Evolutionary conservation across 2,888 invertebrate species (phyloP).

Genomic region (Pecten maximus): DNA sequence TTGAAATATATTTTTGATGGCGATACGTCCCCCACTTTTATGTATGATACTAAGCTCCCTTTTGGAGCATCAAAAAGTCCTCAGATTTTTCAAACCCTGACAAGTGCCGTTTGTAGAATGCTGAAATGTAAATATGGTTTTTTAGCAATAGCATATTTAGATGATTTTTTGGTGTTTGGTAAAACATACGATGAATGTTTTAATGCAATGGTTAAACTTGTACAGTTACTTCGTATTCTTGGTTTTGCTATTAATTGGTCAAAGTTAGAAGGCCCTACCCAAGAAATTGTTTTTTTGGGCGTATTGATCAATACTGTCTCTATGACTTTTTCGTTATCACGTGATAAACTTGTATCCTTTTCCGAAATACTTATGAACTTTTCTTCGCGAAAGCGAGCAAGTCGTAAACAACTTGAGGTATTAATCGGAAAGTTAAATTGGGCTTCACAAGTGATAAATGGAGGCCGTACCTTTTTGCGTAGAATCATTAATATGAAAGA

Average conservation of each 20-base stretch:
- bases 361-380: slow-evolving; percentile 3
- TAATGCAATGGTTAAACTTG: slow-evolving; percentile 5
- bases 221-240: slow-evolving; percentile 31
- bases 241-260: slow-evolving; percentile 45
- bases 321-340: slow-evolving; percentile 38
- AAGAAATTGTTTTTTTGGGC: slow-evolving; percentile 43
- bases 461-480: slow-evolving; percentile 42
- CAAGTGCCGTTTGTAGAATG: slow-evolving; percentile 49
- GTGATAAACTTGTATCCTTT: slow-evolving; percentile 8
- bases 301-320: slow-evolving; percentile 37
- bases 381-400: slow-evolving; percentile 17
- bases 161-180: slow-evolving; percentile 48
- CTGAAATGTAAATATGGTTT: slow-evolving; percentile 22
- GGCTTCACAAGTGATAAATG: slow-evolving; percentile 45
- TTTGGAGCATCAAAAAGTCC: slow-evolving; percentile 46
- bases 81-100: slow-evolving; percentile 45
- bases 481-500: slow-evolving; percentile 44
- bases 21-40: not conserved
- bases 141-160: slow-evolving; percentile 45
- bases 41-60: slow-evolving; percentile 49
- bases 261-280: slow-evolving; percentile 40
- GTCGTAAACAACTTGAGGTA: slow-evolving; percentile 40
- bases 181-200: slow-evolving; percentile 42
- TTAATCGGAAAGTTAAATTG: slow-evolving; percentile 47
- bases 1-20: not conserved